Evolutionary conservation across 2,797 vertebrate genomes (phyloP).

Genomic region (Benthosema pterotum): DNA sequence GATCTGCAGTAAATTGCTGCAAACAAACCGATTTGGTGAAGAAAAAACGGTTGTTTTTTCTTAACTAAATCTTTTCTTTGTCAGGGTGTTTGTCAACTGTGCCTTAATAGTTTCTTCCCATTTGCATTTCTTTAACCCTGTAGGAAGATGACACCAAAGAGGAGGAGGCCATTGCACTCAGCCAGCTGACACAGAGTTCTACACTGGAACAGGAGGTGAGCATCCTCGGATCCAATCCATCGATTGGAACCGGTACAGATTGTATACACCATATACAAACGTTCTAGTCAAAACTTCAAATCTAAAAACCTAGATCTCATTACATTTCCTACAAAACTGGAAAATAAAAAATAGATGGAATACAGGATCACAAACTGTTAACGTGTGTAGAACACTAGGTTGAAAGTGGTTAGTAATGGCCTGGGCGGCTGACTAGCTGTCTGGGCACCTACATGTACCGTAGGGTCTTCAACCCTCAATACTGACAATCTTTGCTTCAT

Average conservation of each 20-base stretch:
- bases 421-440: too few relatives aligned
- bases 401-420: too few relatives aligned
- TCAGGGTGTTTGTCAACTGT: not conserved
- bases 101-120: not conserved
- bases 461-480: too few relatives aligned
- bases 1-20: not conserved
- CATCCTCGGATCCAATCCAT: not conserved
- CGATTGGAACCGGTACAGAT: not conserved
- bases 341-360: too few relatives aligned
- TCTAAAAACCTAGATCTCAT: too few relatives aligned
- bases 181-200: constrained; percentile 72
- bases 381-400: too few relatives aligned
- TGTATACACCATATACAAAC: too few relatives aligned
- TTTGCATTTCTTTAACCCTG: constrained; percentile 8
- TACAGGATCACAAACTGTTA: too few relatives aligned
- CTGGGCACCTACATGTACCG: too few relatives aligned
- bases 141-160: constrained; percentile 60
- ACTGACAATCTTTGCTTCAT: too few relatives aligned
- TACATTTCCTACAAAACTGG: too few relatives aligned
- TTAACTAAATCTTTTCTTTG: not conserved
- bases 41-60: not conserved
- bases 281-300: too few relatives aligned
- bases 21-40: constrained; percentile 8
- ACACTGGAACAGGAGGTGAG: constrained; percentile 77
- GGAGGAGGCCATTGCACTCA: constrained; percentile 59